Base-by-base conservation (phyloP, 2,888 invertebrate species). In the Cheilosia soror region DNA sequence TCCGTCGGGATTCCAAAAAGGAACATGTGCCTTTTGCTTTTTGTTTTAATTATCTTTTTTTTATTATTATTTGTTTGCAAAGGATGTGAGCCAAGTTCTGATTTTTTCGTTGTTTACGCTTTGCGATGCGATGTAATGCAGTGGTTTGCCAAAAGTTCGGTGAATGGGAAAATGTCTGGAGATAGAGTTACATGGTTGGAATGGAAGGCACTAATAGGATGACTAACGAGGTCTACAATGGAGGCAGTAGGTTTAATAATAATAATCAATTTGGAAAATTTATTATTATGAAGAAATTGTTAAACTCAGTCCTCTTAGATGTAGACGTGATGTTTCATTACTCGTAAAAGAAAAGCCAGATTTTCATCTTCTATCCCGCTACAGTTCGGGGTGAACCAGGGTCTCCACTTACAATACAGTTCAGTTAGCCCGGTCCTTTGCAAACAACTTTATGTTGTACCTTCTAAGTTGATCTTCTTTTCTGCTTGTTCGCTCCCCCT, bases 21-120 rank as follows among this genome's bases (percentile, higher is more conserved):
- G 29, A 72, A 66, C 33, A 71, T 66, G 72, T 66, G 62, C 60
- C 78, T 49, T 55, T 13, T 15, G 63, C 37, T 57, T 81, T 44
- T 65, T 65, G 40, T 72, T 71, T 82, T 40, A 49, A 33, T 13
- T 60, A 44, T 65, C 33, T 51, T 51, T 27, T 37, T 47, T 40
- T 63, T 51, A 9, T 42, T 42, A 53, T 66, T 60, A 11, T 71
- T 37, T 82, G 51, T 71, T 83, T 63, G 51, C 37, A 60, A 62
- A 69, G 53, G 58, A 75, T 60, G 58, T 65, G 75, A 84, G 80
- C 80, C 79, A 84, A 80, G 60, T 80, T 69, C 31, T 49, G 72
- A 62, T 65, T 44, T 58, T 62, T 68, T 66, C 53, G 27, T 47
- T 69, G 66, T 55, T 66, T 60, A 75, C 66, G 79, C 65, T 58